phyloP scores from a whole-genome alignment of 2,888 invertebrate genomes.

The Drosophila limbata region DNA sequence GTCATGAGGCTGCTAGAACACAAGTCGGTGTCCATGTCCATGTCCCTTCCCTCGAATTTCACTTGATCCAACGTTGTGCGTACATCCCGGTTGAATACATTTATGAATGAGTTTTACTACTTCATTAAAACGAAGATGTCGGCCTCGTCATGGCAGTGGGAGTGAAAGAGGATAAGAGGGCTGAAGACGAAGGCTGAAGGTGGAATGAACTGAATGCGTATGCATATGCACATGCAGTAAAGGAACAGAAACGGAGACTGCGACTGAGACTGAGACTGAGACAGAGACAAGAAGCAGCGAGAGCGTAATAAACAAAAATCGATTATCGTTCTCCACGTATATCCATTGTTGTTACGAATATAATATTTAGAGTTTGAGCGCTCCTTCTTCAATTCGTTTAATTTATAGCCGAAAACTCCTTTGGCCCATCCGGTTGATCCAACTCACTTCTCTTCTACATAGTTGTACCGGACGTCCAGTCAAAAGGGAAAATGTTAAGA shows the following conservation, averaged over 20 bases:
- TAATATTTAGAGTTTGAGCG: constrained; percentile 76
- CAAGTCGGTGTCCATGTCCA: constrained; percentile 26
- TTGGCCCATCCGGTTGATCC: constrained; percentile 53
- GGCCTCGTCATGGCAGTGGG: constrained; percentile 56
- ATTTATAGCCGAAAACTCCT: constrained; percentile 79
- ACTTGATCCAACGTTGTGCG: constrained; percentile 50
- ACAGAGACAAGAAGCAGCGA: constrained; percentile 44
- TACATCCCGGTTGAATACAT: constrained; percentile 74
- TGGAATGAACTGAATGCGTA: constrained; percentile 41
- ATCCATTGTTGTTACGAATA: constrained; percentile 80
- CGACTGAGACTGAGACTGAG: constrained; percentile 15
- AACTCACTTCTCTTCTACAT: constrained; percentile 44
- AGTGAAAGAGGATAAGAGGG: constrained; percentile 34
- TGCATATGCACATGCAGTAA: constrained; percentile 6
- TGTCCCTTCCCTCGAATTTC: constrained; percentile 34
- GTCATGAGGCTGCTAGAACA: constrained; percentile 71
- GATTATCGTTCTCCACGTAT: constrained; percentile 83
- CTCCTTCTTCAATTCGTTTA: constrained; percentile 76
- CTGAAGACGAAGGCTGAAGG: constrained; percentile 6
- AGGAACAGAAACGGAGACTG: constrained; percentile 9
- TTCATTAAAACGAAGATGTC: constrained; percentile 83
- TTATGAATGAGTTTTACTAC: constrained; percentile 86
- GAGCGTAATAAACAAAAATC: constrained; percentile 83
- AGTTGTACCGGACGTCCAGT: constrained; percentile 56
- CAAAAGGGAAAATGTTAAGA: constrained; percentile 36